Conservation (phyloP, 1,140 invertebrate genomes). For the Lasioglossum albipes region DNA sequence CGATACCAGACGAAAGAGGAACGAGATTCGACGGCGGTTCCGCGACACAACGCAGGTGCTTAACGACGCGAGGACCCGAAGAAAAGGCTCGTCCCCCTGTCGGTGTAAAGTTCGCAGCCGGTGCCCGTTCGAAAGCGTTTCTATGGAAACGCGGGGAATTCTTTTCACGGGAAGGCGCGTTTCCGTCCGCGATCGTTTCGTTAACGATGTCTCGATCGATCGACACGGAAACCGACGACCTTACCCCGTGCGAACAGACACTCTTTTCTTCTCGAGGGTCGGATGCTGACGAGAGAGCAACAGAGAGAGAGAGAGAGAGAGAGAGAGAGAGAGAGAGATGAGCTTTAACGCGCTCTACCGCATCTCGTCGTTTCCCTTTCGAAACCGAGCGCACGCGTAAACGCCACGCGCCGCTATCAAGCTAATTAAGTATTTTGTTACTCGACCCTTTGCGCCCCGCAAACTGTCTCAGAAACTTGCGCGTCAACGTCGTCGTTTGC, state of each 20-base stretch:
- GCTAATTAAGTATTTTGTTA: no score
- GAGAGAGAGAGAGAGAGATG: no score
- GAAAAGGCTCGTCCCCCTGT: not conserved
- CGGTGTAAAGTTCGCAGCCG: slow-evolving; percentile 1
- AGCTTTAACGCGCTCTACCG: no score
- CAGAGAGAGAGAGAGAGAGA: no score
- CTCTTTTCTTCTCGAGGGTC: not conserved
- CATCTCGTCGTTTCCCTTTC: no score
- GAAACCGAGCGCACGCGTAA: no score
- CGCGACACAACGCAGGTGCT: not conserved
- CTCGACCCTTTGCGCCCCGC: no score
- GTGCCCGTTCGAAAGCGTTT: not conserved
- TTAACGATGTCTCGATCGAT: not conserved
- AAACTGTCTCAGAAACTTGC: no score
- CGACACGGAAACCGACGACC: not conserved
- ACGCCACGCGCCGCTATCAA: no score
- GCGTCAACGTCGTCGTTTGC: no score
- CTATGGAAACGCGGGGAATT: not conserved
- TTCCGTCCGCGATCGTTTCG: slow-evolving; percentile 3
- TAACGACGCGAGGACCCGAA: not conserved
- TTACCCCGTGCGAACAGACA: not conserved
- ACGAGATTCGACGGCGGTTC: not conserved
- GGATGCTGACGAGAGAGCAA: no score
- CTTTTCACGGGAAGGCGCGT: not conserved
- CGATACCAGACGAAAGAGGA: no score